Evolutionary conservation across 2,113 vertebrate genomes (phyloP).

Genomic region (Solea solea): DNA sequence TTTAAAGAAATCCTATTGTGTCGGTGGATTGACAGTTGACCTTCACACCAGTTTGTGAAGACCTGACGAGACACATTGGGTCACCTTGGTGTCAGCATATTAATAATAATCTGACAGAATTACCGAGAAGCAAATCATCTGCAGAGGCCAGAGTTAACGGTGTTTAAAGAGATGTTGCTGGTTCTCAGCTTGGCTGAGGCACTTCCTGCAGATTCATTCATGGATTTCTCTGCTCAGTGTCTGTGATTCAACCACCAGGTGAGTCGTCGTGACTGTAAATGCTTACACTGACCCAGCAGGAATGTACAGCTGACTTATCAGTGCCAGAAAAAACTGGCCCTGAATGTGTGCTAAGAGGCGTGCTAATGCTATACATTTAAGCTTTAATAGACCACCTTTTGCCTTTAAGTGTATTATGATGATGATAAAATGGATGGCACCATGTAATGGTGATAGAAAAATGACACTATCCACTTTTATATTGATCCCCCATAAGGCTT

Average conservation of each 20-base stretch:
- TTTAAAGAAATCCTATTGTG: slow-evolving; percentile 76
- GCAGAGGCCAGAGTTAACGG: slow-evolving; percentile 49
- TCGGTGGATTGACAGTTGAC: slow-evolving; percentile 82
- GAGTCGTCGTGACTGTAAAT: slow-evolving; percentile 28
- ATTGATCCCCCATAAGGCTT: too few relatives aligned
- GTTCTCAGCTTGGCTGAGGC: slow-evolving; percentile 40
- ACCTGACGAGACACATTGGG: slow-evolving; percentile 53
- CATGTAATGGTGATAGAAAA: too few relatives aligned
- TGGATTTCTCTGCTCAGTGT: not conserved
- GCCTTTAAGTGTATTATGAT: too few relatives aligned
- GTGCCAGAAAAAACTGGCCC: too few relatives aligned
- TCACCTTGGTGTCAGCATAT: slow-evolving; percentile 73
- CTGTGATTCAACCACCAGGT: slow-evolving; percentile 40
- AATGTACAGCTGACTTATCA: not conserved
- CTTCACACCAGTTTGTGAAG: slow-evolving; percentile 78
- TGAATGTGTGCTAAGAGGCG: too few relatives aligned
- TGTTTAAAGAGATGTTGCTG: slow-evolving; percentile 61
- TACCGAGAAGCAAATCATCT: slow-evolving; percentile 79
- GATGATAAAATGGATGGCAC: too few relatives aligned
- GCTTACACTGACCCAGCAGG: slow-evolving; percentile 23
- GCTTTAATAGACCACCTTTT: too few relatives aligned
- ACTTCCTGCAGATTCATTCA: slow-evolving; percentile 11
- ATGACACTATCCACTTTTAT: too few relatives aligned
- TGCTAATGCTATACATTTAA: too few relatives aligned
- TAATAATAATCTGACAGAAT: slow-evolving; percentile 83